Base-by-base conservation (phyloP, 2,113 vertebrate genomes). In the Platycercus adscitus region DNA sequence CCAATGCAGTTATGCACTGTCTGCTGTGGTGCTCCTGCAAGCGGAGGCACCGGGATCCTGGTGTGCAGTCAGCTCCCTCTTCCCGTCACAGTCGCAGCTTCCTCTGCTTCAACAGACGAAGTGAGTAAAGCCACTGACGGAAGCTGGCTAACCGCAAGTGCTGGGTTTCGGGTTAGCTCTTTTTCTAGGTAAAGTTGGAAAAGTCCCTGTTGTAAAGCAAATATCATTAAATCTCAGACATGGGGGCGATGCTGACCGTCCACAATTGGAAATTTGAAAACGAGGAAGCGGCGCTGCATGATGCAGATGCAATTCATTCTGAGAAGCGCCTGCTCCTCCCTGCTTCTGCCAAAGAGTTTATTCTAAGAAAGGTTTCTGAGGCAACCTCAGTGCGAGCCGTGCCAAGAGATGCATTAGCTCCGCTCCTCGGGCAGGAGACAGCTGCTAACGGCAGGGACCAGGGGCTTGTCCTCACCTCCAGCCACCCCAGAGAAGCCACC, bases 141-240 rank as follows among this genome's bases (percentile, higher is more conserved):
- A 98, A 98, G 98, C 96, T 73, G 97, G 95, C 97, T 98, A 97
- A 97, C 98, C 97, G 23, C 98, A 97, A 56, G 94, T 4, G 91
- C 96, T 47, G 72, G 15, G 88, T 89, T 97, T 98, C 92, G 79
- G 98, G 86, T 96, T 81, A 97, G 96, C 75, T 76, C 90, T 96
- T 92, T 92, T 98, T 98, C 98, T 96, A 98, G 98, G 98, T 98
- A 97, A 94, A 97, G 97, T 84, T 98, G 98, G 98, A 98, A 98
- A 99, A 99, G 98, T 98, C 98, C 98, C 98, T 91, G 70, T 3
- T 7, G 95, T 68, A 31, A 73, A 95, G 93, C 92, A 73, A 69
- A 53, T 49, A 37, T 78, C 95, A 44, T 26, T 88, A 70, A 91
- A 95, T 95, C 95, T 94, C 95, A 98, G 98, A 97, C 92, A 76